Conservation (phyloP, 1,140 invertebrate genomes). For the Aphelinus certus region DNA sequence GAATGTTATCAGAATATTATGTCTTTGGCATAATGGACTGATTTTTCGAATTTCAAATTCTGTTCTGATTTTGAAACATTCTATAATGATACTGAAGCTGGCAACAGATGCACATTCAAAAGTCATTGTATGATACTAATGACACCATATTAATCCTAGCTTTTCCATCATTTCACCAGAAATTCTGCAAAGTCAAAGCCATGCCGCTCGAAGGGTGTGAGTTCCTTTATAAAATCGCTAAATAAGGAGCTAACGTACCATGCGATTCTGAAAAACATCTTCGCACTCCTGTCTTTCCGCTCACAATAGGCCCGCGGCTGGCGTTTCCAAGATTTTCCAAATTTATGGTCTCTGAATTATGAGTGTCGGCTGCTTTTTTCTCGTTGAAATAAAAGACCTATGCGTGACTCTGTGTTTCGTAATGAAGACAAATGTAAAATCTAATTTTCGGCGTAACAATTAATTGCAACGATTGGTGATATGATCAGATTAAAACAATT, state of each 20-base stretch:
- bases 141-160: too few species aligned
- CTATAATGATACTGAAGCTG: too few species aligned
- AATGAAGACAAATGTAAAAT: background rate
- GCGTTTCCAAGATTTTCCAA: background rate
- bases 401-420: constrained; percentile 22
- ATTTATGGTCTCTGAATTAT: constrained; percentile 9
- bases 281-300: constrained; percentile 23
- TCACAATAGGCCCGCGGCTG: constrained; percentile 1
- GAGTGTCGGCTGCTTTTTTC: constrained; percentile 24
- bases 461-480: constrained; percentile 5
- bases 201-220: background rate
- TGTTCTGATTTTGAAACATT: too few species aligned
- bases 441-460: constrained; percentile 5
- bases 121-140: too few species aligned
- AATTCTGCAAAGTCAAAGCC: background rate
- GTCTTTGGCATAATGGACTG: too few species aligned
- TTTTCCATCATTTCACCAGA: background rate
- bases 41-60: too few species aligned
- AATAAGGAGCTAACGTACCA: constrained; percentile 27
- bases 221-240: constrained; percentile 17
- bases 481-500: background rate
- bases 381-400: constrained; percentile 14
- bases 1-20: too few species aligned
- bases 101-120: too few species aligned
- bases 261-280: constrained; percentile 37